Evolutionary conservation across 1,140 invertebrate species (phyloP).

Genomic region (Eufriesea mexicana): DNA sequence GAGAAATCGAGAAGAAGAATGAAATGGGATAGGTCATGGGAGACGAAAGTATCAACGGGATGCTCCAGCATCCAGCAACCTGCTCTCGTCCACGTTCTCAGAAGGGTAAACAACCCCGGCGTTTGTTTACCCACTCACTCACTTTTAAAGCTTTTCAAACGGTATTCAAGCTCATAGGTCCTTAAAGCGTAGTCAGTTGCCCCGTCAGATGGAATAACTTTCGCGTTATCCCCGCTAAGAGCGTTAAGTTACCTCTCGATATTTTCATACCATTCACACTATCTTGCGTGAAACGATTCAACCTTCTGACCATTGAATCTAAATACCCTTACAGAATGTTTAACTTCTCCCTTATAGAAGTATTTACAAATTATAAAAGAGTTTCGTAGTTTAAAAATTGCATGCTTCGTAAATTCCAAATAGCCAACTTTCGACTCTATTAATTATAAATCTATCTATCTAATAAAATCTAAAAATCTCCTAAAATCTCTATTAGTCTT

Average conservation of each 20-base stretch:
- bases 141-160: slow-evolving; percentile 69
- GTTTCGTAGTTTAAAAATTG: no score
- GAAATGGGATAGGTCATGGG: slow-evolving; percentile 62
- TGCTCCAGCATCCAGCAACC: slow-evolving; percentile 50
- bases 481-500: no score
- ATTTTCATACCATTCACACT: not conserved
- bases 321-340: not conserved
- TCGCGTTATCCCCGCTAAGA: not conserved
- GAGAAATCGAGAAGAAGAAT: slow-evolving; percentile 45
- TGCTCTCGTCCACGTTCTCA: slow-evolving; percentile 61
- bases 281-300: not conserved
- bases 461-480: no score
- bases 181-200: slow-evolving; percentile 55
- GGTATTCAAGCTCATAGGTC: slow-evolving; percentile 66
- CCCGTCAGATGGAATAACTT: not conserved
- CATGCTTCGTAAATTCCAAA: no score
- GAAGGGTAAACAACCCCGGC: slow-evolving; percentile 68
- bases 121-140: slow-evolving; percentile 68
- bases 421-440: no score
- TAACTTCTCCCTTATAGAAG: not conserved
- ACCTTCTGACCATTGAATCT: not conserved
- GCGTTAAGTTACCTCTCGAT: not conserved
- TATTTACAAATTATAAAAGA: not conserved
- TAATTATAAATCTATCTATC: no score
- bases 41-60: slow-evolving; percentile 54